Conservation (phyloP, 1,140 invertebrate species). For the Anastrepha obliqua region DNA sequence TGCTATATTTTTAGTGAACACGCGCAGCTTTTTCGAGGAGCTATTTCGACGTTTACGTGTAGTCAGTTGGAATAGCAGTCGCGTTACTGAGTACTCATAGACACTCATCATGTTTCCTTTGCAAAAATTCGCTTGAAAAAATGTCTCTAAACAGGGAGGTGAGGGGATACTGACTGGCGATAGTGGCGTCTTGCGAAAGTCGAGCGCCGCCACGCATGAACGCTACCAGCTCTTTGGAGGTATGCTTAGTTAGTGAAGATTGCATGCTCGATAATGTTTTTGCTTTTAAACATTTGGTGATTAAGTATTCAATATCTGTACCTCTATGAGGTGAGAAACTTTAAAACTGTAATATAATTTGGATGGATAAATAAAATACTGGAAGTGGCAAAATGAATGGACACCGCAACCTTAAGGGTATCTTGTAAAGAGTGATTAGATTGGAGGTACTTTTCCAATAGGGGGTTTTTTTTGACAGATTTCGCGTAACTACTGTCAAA, state of each 20-base stretch:
- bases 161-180: background rate
- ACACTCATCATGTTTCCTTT: background rate
- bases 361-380: no score
- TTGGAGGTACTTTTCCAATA: no score
- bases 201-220: background rate
- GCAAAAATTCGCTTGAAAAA: background rate
- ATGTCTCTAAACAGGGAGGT: background rate
- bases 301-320: no score
- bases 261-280: no score
- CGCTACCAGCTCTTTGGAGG: background rate
- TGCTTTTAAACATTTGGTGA: no score
- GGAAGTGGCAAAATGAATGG: no score
- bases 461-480: no score
- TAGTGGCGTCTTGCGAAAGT: slow-evolving; percentile 20
- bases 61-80: background rate
- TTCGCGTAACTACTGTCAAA: no score
- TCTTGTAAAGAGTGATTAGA: no score
- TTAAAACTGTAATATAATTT: no score
- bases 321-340: no score
- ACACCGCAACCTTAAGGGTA: no score
- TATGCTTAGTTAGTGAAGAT: background rate
- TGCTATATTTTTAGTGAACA: background rate
- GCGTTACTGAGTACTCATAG: background rate
- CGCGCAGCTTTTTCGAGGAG: background rate
- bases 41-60: background rate